phyloP scores from a whole-genome alignment of 2,797 vertebrate species.

The Eulemur coronatus region DNA sequence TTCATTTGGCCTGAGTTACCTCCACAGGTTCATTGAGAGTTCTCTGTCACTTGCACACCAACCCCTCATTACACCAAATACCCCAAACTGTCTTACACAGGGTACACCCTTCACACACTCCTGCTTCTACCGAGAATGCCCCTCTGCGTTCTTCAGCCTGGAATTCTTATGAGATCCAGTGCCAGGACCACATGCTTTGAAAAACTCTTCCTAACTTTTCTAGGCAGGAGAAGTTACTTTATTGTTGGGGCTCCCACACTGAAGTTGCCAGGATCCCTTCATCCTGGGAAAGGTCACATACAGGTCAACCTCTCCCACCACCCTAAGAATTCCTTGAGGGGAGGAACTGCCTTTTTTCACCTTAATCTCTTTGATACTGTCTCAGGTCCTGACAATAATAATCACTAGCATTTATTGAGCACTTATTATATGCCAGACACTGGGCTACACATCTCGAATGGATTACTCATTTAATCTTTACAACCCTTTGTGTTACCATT shows the following conservation, averaged over 20 bases:
- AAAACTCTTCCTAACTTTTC: neutral
- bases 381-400: neutral
- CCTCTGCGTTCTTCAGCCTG: neutral
- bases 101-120: neutral
- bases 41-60: neutral
- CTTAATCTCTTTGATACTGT: neutral
- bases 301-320: neutral
- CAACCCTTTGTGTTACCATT: neutral
- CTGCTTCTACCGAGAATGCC: neutral
- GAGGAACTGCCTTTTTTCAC: neutral
- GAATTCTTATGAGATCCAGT: neutral
- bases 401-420: neutral
- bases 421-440: neutral
- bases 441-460: neutral
- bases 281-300: neutral
- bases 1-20: neutral
- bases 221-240: neutral
- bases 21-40: neutral
- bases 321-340: neutral
- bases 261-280: neutral
- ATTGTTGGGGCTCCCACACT: rapidly evolving
- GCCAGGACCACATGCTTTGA: neutral
- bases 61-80: neutral
- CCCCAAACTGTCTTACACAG: neutral
- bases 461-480: neutral